Evolutionary conservation across 2,797 vertebrate genomes (phyloP).

Genomic region (Halcyon leucocephala): DNA sequence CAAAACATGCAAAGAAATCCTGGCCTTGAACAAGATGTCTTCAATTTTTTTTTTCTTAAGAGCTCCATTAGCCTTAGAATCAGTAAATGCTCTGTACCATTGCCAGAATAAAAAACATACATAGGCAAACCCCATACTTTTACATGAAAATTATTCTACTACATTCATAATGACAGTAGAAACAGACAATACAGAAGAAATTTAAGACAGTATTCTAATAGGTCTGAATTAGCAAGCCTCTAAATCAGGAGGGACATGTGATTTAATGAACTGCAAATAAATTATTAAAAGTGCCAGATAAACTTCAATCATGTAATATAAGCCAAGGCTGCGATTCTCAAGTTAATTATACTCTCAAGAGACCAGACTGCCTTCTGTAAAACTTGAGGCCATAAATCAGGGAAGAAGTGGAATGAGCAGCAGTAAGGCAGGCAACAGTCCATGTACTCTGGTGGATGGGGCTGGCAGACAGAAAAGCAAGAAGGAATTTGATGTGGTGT

Average conservation of each 20-base stretch:
- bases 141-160: background rate
- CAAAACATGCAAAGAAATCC: background rate
- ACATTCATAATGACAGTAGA: background rate
- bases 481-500: background rate
- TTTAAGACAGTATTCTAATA: background rate
- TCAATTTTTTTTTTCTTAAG: background rate
- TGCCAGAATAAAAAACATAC: no score
- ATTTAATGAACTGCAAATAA: conserved; percentile 26
- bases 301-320: background rate
- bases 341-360: background rate
- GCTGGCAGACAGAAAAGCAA: background rate
- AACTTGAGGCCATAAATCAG: background rate
- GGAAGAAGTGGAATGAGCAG: background rate
- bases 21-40: background rate
- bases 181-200: background rate
- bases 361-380: background rate
- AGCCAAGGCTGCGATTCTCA: background rate
- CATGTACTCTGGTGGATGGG: background rate
- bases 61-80: background rate
- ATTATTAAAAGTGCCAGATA: background rate
- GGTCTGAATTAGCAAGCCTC: background rate
- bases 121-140: background rate
- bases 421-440: background rate
- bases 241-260: background rate
- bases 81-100: background rate